Evolutionary conservation across 2,113 vertebrate genomes (phyloP).

Genomic region (Onychostruthus taczanowskii): DNA sequence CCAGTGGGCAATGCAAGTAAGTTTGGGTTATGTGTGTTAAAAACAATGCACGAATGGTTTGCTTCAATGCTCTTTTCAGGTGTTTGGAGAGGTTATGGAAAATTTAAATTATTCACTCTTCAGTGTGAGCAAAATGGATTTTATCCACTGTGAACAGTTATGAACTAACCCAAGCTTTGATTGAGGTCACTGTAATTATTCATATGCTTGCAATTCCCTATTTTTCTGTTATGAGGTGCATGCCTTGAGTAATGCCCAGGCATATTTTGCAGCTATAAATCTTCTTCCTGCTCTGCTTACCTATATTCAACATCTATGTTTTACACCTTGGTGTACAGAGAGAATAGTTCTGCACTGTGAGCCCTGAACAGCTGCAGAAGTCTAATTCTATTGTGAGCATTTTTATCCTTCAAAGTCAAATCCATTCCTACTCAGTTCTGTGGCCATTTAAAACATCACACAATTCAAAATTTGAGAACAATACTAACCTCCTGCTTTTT

Average conservation of each 20-base stretch:
- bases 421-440: neutral
- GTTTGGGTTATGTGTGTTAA: neutral
- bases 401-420: neutral
- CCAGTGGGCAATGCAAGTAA: slow-evolving; percentile 88
- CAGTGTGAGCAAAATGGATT: neutral
- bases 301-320: neutral
- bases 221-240: neutral
- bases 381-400: neutral
- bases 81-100: neutral
- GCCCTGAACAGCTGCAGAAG: neutral
- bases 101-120: neutral
- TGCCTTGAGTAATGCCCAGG: neutral
- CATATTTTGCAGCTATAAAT: neutral
- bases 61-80: neutral
- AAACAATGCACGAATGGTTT: neutral
- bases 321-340: neutral
- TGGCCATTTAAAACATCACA: neutral
- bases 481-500: neutral
- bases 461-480: neutral
- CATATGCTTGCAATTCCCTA: neutral
- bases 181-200: neutral
- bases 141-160: neutral
- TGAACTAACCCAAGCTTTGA: neutral
- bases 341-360: neutral
- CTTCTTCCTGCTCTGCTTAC: neutral